These are phyloP conservation scores for Mus spretus DNA, from an alignment of 2,797 vertebrate genomes.

Conservation along the genomic window DNA sequence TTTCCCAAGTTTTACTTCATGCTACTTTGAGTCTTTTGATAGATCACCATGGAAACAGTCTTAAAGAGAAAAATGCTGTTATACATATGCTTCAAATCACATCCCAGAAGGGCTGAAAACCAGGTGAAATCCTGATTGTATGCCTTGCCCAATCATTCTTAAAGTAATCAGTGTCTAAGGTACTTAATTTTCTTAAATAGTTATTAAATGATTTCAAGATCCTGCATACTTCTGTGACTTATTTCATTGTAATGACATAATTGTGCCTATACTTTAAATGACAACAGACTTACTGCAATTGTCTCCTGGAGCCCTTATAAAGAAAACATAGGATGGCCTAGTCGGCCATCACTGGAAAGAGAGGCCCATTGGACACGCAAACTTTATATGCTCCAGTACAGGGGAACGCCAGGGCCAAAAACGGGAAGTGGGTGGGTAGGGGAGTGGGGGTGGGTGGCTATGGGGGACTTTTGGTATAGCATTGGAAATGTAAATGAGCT, in stretches of 20 bases:
- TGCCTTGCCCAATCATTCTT: neutral
- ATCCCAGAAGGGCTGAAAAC: neutral
- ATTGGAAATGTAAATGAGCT: no score
- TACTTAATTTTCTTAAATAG: constrained; percentile 37
- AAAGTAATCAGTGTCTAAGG: constrained; percentile 25
- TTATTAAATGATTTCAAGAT: constrained; percentile 37
- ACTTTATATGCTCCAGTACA: no score
- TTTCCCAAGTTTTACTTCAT: neutral
- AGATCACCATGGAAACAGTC: neutral
- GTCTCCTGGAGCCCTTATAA: neutral
- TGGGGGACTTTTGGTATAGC: no score
- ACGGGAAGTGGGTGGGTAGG: no score
- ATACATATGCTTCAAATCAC: neutral
- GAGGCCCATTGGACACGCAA: no score
- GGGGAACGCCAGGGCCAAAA: no score
- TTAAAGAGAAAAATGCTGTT: constrained; percentile 37
- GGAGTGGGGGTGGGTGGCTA: no score
- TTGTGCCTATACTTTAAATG: neutral
- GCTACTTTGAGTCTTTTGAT: neutral
- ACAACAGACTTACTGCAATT: neutral
- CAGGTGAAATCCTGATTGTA: neutral
- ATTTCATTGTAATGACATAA: constrained; percentile 3
- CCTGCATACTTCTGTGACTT: neutral
- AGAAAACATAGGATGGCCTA: neutral
- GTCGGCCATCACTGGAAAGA: no score